Conservation (phyloP, 2,888 invertebrate species). For the Maniola hyperantus region DNA sequence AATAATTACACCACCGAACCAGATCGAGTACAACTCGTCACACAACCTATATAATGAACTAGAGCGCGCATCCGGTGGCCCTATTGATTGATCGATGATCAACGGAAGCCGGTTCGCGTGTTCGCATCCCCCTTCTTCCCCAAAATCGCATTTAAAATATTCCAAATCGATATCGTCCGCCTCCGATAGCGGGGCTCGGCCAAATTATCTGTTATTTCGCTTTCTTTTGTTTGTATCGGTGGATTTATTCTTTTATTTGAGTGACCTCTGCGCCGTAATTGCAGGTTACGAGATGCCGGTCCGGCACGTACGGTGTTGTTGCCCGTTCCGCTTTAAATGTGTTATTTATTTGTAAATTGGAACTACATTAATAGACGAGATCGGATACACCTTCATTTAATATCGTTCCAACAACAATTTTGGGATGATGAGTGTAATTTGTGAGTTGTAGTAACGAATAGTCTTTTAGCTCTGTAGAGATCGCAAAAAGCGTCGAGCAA, state of each 20-base stretch:
- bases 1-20: conserved; percentile 57
- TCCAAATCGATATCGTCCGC: conserved; percentile 68
- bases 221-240: conserved; percentile 74
- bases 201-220: conserved; percentile 78
- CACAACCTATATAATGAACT: conserved; percentile 53
- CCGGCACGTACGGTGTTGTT: conserved; percentile 64
- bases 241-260: conserved; percentile 71
- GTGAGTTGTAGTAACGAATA: conserved; percentile 47
- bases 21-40: conserved; percentile 52
- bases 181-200: conserved; percentile 59
- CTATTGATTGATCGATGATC: conserved; percentile 59
- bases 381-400: conserved; percentile 78
- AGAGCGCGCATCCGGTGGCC: conserved; percentile 59
- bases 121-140: conserved; percentile 58
- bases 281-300: conserved; percentile 61
- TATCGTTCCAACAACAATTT: conserved; percentile 72
- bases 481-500: conserved; percentile 55
- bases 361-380: conserved; percentile 76
- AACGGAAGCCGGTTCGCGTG: conserved; percentile 64
- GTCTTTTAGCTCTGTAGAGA: conserved; percentile 45
- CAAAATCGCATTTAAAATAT: conserved; percentile 65
- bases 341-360: conserved; percentile 80
- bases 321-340: conserved; percentile 72
- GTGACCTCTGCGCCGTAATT: conserved; percentile 80
- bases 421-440: conserved; percentile 74